These are phyloP conservation scores for Mungos mungo DNA, from an alignment of 2,113 vertebrate species.

Conservation along the genomic window DNA sequence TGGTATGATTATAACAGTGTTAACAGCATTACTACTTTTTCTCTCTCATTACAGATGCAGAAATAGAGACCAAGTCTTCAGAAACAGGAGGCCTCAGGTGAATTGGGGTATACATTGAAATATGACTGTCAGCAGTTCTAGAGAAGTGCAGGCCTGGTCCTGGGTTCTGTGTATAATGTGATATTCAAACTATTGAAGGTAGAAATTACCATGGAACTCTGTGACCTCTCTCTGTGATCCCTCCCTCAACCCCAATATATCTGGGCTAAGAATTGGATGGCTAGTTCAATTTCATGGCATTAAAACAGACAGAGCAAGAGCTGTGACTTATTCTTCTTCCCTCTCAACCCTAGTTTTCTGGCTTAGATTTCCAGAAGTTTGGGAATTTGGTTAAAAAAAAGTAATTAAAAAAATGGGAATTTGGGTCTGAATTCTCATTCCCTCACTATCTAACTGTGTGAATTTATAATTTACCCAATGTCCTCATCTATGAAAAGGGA, in stretches of 20 bases:
- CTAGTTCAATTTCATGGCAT: background rate
- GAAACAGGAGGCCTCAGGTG: conserved; percentile 69
- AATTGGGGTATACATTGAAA: background rate
- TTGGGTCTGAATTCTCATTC: conserved; percentile 37
- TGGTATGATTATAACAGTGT: background rate
- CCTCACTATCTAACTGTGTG: background rate
- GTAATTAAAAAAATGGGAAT: background rate
- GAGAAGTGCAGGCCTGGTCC: background rate
- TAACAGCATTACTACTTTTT: conserved; percentile 5
- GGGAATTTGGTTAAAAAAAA: conserved; percentile 1
- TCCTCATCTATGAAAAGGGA: background rate
- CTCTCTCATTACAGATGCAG: conserved; percentile 80
- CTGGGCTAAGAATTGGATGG: background rate
- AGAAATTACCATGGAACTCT: background rate
- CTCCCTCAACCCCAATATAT: background rate
- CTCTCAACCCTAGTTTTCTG: background rate
- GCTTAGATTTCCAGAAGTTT: background rate
- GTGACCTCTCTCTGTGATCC: background rate
- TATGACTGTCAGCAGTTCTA: conserved; percentile 22
- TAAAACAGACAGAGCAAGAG: conserved; percentile 36
- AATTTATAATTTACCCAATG: background rate
- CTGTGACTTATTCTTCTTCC: background rate
- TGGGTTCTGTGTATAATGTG: background rate
- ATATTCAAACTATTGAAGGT: background rate
- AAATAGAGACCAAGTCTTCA: conserved; percentile 53